Conservation (phyloP, 1,140 invertebrate genomes). For the Arctopsyche grandis region DNA sequence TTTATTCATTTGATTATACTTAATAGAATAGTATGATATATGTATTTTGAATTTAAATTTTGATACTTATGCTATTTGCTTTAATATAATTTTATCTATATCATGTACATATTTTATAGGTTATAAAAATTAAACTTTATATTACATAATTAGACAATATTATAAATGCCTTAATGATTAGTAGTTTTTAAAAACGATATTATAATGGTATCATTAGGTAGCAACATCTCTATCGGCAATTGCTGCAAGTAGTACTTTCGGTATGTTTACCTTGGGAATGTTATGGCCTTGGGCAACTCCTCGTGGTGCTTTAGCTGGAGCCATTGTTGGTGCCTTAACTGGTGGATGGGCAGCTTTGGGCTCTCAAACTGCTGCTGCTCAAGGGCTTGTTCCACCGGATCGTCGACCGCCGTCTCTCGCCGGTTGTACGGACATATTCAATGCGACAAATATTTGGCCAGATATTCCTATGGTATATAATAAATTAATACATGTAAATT, state of each 20-base stretch:
- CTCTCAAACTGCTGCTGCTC: slow-evolving; percentile 62
- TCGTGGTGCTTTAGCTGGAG: slow-evolving; percentile 70
- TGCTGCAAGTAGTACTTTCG: slow-evolving; percentile 84
- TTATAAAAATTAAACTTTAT: too few species aligned
- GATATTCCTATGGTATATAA: slow-evolving; percentile 4
- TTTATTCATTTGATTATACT: too few species aligned
- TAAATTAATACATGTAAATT: not conserved
- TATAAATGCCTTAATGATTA: slow-evolving; percentile 1
- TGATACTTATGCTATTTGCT: slow-evolving; percentile 4
- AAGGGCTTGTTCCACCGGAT: slow-evolving; percentile 59
- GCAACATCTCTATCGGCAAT: slow-evolving; percentile 84
- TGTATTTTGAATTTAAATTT: too few species aligned
- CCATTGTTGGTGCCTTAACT: slow-evolving; percentile 67
- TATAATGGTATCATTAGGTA: slow-evolving; percentile 59
- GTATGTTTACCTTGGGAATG: slow-evolving; percentile 88
- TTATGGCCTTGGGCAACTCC: slow-evolving; percentile 84
- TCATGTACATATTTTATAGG: too few species aligned
- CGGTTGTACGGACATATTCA: slow-evolving; percentile 35
- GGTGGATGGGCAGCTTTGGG: slow-evolving; percentile 70
- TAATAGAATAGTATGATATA: too few species aligned
- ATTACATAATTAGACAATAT: not conserved
- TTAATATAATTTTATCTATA: too few species aligned
- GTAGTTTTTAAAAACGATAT: not conserved
- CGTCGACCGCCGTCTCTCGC: slow-evolving; percentile 16
- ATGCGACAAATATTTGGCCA: slow-evolving; percentile 42